phyloP scores from a whole-genome alignment of 2,888 invertebrate species.

The Hydriomena furcata region DNA sequence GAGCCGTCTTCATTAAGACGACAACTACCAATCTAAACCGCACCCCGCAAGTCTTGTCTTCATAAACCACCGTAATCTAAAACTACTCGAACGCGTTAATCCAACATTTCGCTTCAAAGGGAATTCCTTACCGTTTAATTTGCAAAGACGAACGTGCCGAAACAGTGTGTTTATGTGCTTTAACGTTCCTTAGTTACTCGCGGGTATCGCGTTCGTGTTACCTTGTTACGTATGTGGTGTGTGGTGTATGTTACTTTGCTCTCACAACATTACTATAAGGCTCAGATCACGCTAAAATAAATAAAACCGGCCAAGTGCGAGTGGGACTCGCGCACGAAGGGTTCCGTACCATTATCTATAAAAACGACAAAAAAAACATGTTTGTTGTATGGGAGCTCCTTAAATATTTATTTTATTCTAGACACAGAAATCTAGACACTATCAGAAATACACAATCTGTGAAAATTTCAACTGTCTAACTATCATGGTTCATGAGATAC shows the following conservation, averaged over 20 bases:
- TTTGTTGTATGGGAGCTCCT: no score
- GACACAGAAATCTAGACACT: no score
- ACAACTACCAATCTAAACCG: conserved; percentile 20
- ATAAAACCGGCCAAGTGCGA: no score
- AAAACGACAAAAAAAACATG: no score
- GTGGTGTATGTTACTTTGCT: conserved; percentile 10
- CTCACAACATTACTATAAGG: no score
- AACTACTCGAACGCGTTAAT: conserved; percentile 43
- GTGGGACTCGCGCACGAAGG: no score
- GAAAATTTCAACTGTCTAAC: no score
- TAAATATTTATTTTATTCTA: no score
- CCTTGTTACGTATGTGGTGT: conserved; percentile 20
- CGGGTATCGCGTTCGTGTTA: conserved; percentile 37
- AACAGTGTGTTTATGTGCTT: conserved; percentile 47
- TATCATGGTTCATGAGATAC: no score
- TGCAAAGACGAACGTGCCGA: conserved; percentile 43
- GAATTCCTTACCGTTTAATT: conserved; percentile 50
- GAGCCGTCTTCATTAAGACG: conserved; percentile 1
- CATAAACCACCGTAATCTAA: conserved; percentile 43
- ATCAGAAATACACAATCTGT: no score
- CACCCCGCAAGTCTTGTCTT: conserved; percentile 14
- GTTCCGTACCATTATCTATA: no score
- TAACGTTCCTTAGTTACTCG: conserved; percentile 47
- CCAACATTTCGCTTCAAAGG: conserved; percentile 37
- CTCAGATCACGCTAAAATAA: no score